These are phyloP conservation scores for Cartodere bifasciata DNA, from an alignment of 2,888 invertebrate genomes.

Conservation along the genomic window DNA sequence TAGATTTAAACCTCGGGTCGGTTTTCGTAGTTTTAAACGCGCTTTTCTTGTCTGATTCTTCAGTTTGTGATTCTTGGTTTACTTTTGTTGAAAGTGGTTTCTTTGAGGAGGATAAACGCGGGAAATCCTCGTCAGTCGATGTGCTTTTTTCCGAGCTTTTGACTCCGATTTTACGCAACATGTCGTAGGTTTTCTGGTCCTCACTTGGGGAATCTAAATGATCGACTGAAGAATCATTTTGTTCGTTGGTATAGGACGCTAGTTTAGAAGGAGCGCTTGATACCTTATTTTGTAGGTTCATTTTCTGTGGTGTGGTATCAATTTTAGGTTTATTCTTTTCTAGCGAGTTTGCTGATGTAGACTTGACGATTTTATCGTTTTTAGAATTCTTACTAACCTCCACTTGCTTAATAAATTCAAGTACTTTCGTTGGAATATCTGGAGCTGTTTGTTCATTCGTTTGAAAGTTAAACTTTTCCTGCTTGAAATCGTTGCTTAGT, in stretches of 20 bases:
- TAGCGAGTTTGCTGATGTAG: no score
- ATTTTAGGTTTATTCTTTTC: no score
- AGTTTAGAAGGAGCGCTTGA: neutral
- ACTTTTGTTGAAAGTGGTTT: constrained; percentile 27
- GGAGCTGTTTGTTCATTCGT: no score
- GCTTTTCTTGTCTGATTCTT: constrained; percentile 23
- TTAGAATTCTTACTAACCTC: no score
- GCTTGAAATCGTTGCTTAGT: no score
- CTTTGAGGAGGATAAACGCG: constrained; percentile 23
- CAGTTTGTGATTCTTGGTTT: constrained; percentile 32
- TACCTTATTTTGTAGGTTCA: no score
- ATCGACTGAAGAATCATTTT: constrained; percentile 11
- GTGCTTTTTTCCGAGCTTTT: constrained; percentile 33
- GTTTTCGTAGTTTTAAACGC: constrained; percentile 18
- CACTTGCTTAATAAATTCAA: no score
- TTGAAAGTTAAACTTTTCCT: no score
- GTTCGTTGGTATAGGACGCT: neutral
- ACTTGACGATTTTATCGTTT: no score
- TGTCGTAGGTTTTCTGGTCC: constrained; percentile 34
- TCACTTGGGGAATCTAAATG: constrained; percentile 34
- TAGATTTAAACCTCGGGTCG: constrained; percentile 22
- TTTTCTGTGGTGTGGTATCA: no score
- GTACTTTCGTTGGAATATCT: no score
- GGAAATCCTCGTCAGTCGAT: constrained; percentile 32
- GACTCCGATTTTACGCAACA: constrained; percentile 30